Evolutionary conservation across 1,140 invertebrate genomes (phyloP), one percentile per base, ranked within the genome.

Genomic region (Zaprionus vittiger): DNA sequence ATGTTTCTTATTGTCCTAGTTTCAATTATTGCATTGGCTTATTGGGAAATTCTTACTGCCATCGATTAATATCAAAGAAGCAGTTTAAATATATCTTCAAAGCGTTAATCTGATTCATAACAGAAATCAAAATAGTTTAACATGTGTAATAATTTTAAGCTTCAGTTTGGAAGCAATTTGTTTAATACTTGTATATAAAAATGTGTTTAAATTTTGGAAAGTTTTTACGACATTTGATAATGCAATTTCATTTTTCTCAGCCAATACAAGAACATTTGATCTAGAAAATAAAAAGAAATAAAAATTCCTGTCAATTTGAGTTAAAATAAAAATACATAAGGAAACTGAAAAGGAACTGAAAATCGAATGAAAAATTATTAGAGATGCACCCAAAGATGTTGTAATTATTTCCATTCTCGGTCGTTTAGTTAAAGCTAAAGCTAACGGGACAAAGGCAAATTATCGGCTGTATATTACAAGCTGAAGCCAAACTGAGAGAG

Each of bases 351-450:
- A 77, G n/a, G 15, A 91, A 91, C 69, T 59, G 0, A 90, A 76
- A 90, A 90, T 85, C 79, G 85, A 84, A 81, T 90, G 83, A 92
- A 92, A 92, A 92, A 91, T 91, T 92, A 70, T 92, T 59, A 75
- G 91, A 92, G 91, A 92, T 91, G 91, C 87, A 75, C 91, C 91
- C 91, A 92, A 87, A 83, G 83, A 83, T 92, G 90, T 91, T 92
- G 91, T 92, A 92, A 92, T 91, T 92, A 92, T 92, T 92, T 92
- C 91, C 91, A 92, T 91, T 91, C 86, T 87, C 74, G 65, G 74
- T 56, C 75, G 44, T 65, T 44, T 77, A 34, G 28, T 57, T 82
- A 66, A 82, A 90, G 79, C 73, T 80, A 74, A 79, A 87, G 84
- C 83, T 83, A 68, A 84, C 47, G 71, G 64, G 64, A 52, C 63